phyloP scores from a whole-genome alignment of 2,797 vertebrate genomes.

The Sorex maritimensis region DNA sequence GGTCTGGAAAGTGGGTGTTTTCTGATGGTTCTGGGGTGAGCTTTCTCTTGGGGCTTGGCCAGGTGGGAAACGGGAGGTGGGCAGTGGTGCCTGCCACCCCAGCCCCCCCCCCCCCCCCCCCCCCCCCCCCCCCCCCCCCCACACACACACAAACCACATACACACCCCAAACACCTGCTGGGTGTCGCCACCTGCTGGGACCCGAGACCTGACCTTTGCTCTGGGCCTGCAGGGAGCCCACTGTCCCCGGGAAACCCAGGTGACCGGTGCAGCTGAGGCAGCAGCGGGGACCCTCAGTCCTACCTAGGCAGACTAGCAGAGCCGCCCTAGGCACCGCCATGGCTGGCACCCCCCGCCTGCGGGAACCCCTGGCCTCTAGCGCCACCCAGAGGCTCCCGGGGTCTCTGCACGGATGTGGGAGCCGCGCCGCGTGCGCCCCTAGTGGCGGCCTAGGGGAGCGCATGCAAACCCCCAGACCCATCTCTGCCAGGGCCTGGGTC shows the following conservation, averaged over 20 bases:
- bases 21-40: not conserved
- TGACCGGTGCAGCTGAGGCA: no score
- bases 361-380: not conserved
- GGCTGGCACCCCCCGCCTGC: no score
- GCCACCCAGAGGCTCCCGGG: not conserved
- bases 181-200: not conserved
- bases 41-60: not conserved
- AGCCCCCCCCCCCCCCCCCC: not conserved
- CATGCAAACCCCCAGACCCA: not conserved
- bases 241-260: not conserved
- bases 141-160: no score
- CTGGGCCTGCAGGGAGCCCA: not conserved
- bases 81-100: no score
- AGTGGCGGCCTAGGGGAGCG: not conserved
- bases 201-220: no score
- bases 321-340: no score
- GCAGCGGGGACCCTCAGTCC: no score
- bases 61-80: not conserved
- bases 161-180: no score
- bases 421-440: constrained; percentile 22
- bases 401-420: not conserved
- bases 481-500: no score
- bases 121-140: not conserved
- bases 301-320: no score
- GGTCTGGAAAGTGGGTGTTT: not conserved